Evolutionary conservation across 2,888 invertebrate genomes (phyloP).

Genomic region (Drosophila neotestacea): DNA sequence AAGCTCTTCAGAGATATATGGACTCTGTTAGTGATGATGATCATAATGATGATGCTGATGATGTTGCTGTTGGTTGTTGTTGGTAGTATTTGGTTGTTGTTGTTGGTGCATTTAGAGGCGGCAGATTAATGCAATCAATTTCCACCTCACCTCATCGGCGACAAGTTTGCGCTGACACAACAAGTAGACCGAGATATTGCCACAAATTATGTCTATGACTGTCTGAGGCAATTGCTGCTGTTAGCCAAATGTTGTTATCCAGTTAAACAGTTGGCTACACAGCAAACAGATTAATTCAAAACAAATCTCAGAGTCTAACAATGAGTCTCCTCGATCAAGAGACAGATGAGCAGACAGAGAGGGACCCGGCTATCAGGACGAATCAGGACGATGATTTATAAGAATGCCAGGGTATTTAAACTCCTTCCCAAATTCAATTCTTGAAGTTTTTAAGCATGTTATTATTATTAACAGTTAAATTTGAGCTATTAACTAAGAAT

Average conservation of each 20-base stretch:
- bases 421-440: too few relatives aligned
- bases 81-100: background rate
- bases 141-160: slow-evolving; percentile 9
- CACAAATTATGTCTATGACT: slow-evolving; percentile 23
- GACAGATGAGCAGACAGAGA: too few relatives aligned
- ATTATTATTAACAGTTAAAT: too few relatives aligned
- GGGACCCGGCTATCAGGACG: too few relatives aligned
- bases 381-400: too few relatives aligned
- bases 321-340: too few relatives aligned
- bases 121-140: slow-evolving; percentile 20
- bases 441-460: too few relatives aligned
- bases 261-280: slow-evolving; percentile 16
- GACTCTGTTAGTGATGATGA: background rate
- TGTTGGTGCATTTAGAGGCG: slow-evolving; percentile 4
- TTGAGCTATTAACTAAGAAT: too few relatives aligned
- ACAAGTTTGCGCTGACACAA: slow-evolving; percentile 40
- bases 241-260: slow-evolving; percentile 28
- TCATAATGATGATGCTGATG: too few relatives aligned
- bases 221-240: slow-evolving; percentile 34
- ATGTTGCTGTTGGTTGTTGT: background rate
- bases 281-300: too few relatives aligned
- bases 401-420: too few relatives aligned
- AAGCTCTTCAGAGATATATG: background rate
- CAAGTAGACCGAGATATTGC: slow-evolving; percentile 16
- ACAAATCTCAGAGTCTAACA: too few relatives aligned